Evolutionary conservation across 1,140 invertebrate genomes (phyloP).

Genomic region (Anastrepha obliqua): DNA sequence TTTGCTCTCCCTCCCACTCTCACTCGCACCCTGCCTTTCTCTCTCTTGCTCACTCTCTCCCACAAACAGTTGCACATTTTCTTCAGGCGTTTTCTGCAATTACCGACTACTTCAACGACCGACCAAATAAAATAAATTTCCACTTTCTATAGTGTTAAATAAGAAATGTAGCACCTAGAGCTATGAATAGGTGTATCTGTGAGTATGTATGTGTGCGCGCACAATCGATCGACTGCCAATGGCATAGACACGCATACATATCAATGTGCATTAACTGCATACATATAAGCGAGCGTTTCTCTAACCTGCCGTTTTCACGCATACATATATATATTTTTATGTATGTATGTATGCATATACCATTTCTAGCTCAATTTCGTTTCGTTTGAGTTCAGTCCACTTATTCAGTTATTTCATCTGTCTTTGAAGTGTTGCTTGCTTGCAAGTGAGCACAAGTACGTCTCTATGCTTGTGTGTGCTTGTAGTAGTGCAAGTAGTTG

Average conservation of each 20-base stretch:
- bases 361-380: conserved; percentile 27
- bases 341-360: background rate
- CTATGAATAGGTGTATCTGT: background rate
- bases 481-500: conserved; percentile 50
- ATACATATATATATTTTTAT: background rate
- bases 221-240: conserved; percentile 43
- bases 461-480: background rate
- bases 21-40: background rate
- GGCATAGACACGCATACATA: background rate
- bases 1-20: background rate
- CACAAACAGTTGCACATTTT: background rate
- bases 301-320: no score
- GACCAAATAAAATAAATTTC: conserved; percentile 71
- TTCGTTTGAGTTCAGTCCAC: conserved; percentile 45
- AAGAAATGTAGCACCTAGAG: conserved; percentile 7
- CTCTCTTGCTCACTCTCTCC: background rate
- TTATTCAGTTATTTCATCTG: conserved; percentile 48
- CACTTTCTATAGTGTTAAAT: conserved; percentile 72
- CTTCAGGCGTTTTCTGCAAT: conserved; percentile 52
- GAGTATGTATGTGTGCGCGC: background rate
- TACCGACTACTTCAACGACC: conserved; percentile 34
- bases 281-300: no score
- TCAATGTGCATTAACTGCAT: background rate
- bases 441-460: background rate
- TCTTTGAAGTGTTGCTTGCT: background rate